Base-by-base conservation (phyloP, 92 coral and sea anemone species). In the Pocillopora grandis region DNA sequence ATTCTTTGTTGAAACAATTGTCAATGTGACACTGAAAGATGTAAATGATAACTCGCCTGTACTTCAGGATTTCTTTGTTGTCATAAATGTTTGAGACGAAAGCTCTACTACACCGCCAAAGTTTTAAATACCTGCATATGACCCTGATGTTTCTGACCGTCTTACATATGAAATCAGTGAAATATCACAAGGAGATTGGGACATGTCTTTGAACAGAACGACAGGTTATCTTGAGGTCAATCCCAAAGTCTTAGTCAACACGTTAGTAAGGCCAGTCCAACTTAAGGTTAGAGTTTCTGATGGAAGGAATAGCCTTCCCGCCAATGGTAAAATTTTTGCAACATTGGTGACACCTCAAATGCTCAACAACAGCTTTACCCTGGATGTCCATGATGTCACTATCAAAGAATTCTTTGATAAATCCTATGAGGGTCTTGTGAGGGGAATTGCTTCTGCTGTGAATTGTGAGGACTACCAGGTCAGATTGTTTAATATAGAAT, bases 31-130 rank as follows among this genome's bases (percentile, higher is more conserved):
- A 2, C 85, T 96, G 48, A 37, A n/a, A 13, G 99, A 96, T 42
- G 89, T 96, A 66, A 96, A 96, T 76, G 99, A 96, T 61, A 94
- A 90, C 59, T 52, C 21, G 2, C 99, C 99, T 18, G 96, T 94
- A 1, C 92, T 96, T 19, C 90, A 90, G 79, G 77, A 91, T 72
- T 96, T 96, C 69, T 90, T 82, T 20, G 94, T 96, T 93, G 91
- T 92, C 20, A 94, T 96, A 12, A 96, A 96, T 56, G 93, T 92
- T n/a, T 74, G 62, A 58, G 92, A 90, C 56, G 95, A 86, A 1
- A 83, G 71, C 35, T 90, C 94, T 9, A 98, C 98, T 1, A 87
- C 89, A 2, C 93, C 87, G 49, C 90, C 95, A 10, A 78, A 87
- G 76, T 81, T 81, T 75, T 85, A 72, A 49, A 96, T 96, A 64